Evolutionary conservation across 2,888 invertebrate species (phyloP), one percentile per base, ranked within the genome.

Genomic region (Cryptosula pallasiana): DNA sequence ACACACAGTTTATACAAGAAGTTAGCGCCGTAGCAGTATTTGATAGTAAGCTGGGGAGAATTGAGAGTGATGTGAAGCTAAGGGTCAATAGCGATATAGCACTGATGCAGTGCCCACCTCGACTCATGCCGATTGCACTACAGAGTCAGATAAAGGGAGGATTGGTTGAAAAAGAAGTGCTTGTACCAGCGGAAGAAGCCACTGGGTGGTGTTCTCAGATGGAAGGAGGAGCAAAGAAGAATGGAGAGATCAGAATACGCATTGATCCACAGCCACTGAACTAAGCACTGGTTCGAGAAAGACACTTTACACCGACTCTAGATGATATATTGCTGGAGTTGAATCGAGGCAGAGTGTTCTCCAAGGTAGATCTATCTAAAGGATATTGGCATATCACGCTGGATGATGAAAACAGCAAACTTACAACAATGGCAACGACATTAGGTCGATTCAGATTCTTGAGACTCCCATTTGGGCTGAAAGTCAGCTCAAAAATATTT

Each of bases 401-500:
- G 20, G 57, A 71, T 35, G 20, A 71, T 0, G 57, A 71, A 58
- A 27, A 13, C 9, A 71, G 71, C 35, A 27, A 32, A 16, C 34
- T 55, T 3, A 71, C 58, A 20, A 63, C 34, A 16, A 27, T 71
- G n/a, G 69, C n/a, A 20, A 72, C 35, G 1, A 23, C 63, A 29
- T 35, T 36, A 13, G 71, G 57, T 20, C 20, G 70, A 29, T 72
- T 34, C 35, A 45, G 72, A n/a, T 71, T 45, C 35, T 20, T 23
- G 27, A 25, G 35, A 5, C n/a, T 72, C 23, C 70, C 77, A 23
- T 78, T 76, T 57, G 76, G 76, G 0, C 70, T 73, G 1, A 73
- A 72, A 5, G 73, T 71, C 1, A 71, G 71, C 13, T 58, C 71
- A 13, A 76, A 75, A 54, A 73, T 76, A 0, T 75, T 76, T 35